Percentiles rank a stretch among this genome's conserved stretches.
Evolutionary conservation across 2,797 vertebrate species (phyloP).

Genomic region (Sebastes kiyomatsui): DNA sequence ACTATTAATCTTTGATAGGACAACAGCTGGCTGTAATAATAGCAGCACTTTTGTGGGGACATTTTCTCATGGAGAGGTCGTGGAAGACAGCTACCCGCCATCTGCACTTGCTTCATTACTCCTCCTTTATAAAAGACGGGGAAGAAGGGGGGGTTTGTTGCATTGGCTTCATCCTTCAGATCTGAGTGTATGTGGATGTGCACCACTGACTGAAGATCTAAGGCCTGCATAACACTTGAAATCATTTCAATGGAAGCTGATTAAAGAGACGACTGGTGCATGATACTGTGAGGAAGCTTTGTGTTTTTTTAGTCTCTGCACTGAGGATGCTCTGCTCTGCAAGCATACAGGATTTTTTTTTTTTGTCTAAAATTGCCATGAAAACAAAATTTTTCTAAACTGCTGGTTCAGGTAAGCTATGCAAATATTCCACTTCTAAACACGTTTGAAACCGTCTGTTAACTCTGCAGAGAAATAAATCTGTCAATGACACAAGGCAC

Average conservation of each 20-base stretch:
- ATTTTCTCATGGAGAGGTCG: conserved; percentile 66
- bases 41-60: conserved; percentile 49
- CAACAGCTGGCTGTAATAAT: conserved; percentile 58
- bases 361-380: neutral
- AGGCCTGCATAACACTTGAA: conserved; percentile 6
- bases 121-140: conserved; percentile 23
- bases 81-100: conserved; percentile 10
- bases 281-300: neutral
- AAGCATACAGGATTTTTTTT: neutral
- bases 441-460: neutral
- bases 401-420: neutral
- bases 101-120: conserved; percentile 15
- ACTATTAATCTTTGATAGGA: conserved; percentile 51
- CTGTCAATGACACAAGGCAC: neutral
- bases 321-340: neutral
- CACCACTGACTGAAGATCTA: neutral
- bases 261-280: neutral
- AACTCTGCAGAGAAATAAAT: neutral
- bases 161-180: neutral
- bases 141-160: neutral
- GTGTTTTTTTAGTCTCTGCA: neutral
- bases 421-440: neutral
- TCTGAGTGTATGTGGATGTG: neutral
- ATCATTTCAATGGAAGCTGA: conserved; percentile 13
- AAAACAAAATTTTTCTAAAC: neutral